Conservation (phyloP, 2,888 invertebrate species). For the Ochropleura plecta region DNA sequence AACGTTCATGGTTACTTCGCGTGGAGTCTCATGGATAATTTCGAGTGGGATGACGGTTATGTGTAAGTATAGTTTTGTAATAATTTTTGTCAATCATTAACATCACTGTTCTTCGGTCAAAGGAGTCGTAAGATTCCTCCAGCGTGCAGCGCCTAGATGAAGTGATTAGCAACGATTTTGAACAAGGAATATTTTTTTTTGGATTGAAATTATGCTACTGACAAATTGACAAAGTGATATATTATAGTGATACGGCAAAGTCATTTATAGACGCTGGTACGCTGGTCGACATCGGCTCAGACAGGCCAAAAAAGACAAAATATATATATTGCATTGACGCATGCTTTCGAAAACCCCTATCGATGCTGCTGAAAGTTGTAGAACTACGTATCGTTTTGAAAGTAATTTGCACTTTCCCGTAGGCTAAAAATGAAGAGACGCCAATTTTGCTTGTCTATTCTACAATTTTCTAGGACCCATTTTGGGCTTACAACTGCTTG, state of each 20-base stretch:
- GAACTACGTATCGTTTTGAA: not conserved
- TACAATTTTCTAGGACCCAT: not conserved
- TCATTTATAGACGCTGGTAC: too few relatives aligned
- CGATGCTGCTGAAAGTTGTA: not conserved
- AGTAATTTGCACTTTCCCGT: not conserved
- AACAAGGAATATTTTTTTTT: not conserved
- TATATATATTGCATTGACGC: not conserved
- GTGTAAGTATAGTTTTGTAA: conserved; percentile 87
- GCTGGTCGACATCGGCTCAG: too few relatives aligned
- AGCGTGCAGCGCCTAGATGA: too few relatives aligned
- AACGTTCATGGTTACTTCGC: conserved; percentile 93
- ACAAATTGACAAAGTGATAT: too few relatives aligned
- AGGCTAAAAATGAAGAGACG: not conserved
- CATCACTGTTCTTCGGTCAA: not conserved
- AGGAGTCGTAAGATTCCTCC: not conserved
- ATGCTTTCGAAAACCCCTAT: not conserved
- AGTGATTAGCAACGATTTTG: not conserved
- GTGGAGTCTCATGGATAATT: conserved; percentile 96
- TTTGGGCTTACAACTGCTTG: not conserved
- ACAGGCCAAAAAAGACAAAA: not conserved
- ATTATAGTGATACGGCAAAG: too few relatives aligned
- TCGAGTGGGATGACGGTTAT: conserved; percentile 95
- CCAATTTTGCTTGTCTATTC: not conserved
- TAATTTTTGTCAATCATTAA: not conserved
- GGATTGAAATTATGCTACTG: too few relatives aligned